A percentile compares a stretch with the other conserved stretches of the same genome.
phyloP scores from a whole-genome alignment of 92 coral and sea anemone species.

The Palythoa grandiflora region DNA sequence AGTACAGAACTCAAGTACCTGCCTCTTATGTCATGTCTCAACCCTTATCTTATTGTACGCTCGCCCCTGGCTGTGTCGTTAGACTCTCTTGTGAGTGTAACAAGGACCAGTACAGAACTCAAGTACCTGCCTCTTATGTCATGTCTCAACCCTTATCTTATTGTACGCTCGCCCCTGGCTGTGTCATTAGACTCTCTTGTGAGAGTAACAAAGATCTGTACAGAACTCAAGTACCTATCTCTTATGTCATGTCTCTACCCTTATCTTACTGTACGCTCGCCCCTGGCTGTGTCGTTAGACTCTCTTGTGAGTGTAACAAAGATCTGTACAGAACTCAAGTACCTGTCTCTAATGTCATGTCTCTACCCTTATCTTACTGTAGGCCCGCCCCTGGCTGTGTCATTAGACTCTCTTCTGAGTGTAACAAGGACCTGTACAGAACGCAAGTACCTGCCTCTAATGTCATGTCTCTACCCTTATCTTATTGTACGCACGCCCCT shows the following conservation, averaged over 20 bases:
- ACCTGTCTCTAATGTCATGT: conserved; percentile 12
- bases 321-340: conserved; percentile 28
- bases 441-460: conserved; percentile 25
- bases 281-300: not conserved
- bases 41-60: not conserved
- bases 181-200: conserved; percentile 1
- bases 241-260: not conserved
- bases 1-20: conserved; percentile 22
- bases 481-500: not conserved
- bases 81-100: conserved; percentile 4
- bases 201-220: conserved; percentile 21
- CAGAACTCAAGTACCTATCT: conserved; percentile 32
- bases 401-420: not conserved
- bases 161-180: conserved; percentile 15
- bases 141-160: not conserved
- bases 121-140: conserved; percentile 21
- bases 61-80: not conserved
- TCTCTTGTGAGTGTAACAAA: conserved; percentile 18
- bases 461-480: not conserved
- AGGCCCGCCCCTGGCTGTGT: conserved; percentile 17
- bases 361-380: not conserved
- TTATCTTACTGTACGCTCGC: not conserved
- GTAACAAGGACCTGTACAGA: conserved; percentile 23
- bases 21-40: not conserved
- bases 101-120: conserved; percentile 26